These are phyloP conservation scores for Epirrhoe alternata DNA, from an alignment of 2,888 invertebrate species.

Conservation along the genomic window DNA sequence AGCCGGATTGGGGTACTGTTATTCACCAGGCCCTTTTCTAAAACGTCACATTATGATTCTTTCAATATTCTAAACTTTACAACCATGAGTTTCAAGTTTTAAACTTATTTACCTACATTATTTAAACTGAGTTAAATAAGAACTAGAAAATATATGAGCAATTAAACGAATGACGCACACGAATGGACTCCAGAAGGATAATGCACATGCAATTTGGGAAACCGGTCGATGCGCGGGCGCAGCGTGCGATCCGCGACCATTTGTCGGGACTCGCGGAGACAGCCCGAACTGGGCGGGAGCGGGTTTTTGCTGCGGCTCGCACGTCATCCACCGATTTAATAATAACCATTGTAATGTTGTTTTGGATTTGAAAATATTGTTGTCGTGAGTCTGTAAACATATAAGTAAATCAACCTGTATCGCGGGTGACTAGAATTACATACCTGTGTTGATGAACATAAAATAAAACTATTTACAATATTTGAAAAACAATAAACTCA, in stretches of 20 bases:
- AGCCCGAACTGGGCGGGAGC: conserved; percentile 36
- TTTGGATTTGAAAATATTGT: not conserved
- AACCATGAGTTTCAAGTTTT: not conserved
- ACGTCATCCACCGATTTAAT: conserved; percentile 5
- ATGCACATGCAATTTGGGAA: conserved; percentile 31
- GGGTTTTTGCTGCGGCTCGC: conserved; percentile 42
- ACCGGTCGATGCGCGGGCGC: conserved; percentile 21
- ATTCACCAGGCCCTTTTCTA: too few species aligned
- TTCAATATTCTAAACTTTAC: too few species aligned
- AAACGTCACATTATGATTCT: too few species aligned
- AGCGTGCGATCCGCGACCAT: conserved; percentile 20
- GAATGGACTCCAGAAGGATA: conserved; percentile 2
- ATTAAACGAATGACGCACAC: conserved; percentile 2
- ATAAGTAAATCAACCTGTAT: too few species aligned
- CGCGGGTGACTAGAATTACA: too few species aligned
- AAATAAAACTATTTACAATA: too few species aligned
- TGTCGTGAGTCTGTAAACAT: not conserved
- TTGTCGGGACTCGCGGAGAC: conserved; percentile 17
- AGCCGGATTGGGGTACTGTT: too few species aligned
- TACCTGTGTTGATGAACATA: too few species aligned
- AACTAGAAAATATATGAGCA: not conserved
- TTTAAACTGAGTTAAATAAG: too few species aligned
- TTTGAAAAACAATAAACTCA: too few species aligned
- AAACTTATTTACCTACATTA: too few species aligned
- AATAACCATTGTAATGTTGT: not conserved